These are phyloP conservation scores for Anarsia innoxiella DNA, from an alignment of 2,888 invertebrate genomes.

Conservation along the genomic window DNA sequence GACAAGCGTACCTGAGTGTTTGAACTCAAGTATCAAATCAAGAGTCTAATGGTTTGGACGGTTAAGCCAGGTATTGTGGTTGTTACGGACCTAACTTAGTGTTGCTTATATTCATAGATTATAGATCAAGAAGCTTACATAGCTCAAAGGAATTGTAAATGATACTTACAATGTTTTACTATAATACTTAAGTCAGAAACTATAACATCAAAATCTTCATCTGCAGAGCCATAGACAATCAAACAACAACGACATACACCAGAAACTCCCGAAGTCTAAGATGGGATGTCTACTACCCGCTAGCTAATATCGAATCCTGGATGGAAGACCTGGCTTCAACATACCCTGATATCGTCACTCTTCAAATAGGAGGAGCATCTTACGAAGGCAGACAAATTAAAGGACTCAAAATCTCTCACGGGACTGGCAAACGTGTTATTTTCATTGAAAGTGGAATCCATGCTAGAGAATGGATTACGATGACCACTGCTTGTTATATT, in stretches of 20 bases:
- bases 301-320: constrained; percentile 77
- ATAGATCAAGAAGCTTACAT: no score
- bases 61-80: no score
- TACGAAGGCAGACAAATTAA: constrained; percentile 60
- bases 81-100: no score
- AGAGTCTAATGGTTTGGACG: no score
- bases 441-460: constrained; percentile 78
- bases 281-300: constrained; percentile 76
- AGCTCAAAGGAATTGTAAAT: neutral
- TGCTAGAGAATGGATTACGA: constrained; percentile 85
- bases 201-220: constrained; percentile 17
- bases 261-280: constrained; percentile 47
- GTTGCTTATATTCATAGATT: no score
- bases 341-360: constrained; percentile 60
- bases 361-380: constrained; percentile 50
- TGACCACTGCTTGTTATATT: constrained; percentile 77
- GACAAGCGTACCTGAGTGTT: neutral
- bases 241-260: constrained; percentile 41
- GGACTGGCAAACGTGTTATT: constrained; percentile 38
- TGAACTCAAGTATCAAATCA: no score
- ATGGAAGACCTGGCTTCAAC: constrained; percentile 60
- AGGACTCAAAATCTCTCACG: constrained; percentile 66
- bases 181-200: no score
- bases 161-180: neutral
- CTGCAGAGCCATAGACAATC: constrained; percentile 66